Percentiles rank a stretch among this genome's conserved stretches.
Evolutionary conservation across 2,797 vertebrate species (phyloP).

Genomic region (Manis crassicaudata): DNA sequence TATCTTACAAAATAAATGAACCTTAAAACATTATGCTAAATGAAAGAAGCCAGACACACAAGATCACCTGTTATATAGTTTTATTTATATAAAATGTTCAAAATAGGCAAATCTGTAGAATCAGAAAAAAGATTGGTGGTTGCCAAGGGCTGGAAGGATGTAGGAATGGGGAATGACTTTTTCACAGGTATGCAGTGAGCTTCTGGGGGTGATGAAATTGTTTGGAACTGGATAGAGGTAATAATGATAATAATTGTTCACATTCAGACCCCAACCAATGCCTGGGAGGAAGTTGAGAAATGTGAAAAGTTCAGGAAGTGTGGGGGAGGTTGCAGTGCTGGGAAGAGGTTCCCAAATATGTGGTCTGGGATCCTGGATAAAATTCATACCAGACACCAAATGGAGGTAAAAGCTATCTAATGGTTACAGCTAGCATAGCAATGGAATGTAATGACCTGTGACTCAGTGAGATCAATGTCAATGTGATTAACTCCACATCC

Average conservation of each 20-base stretch:
- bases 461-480: neutral
- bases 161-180: neutral
- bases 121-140: neutral
- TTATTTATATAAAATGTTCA: neutral
- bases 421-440: neutral
- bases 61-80: neutral
- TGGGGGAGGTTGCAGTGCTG: neutral
- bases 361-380: neutral
- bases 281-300: neutral
- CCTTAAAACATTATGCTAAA: neutral
- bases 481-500: neutral
- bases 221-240: neutral
- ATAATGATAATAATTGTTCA: neutral
- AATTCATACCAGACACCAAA: conserved; percentile 9
- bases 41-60: neutral
- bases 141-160: neutral
- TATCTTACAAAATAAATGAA: neutral
- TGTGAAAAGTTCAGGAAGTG: neutral
- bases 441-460: neutral
- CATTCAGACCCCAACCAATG: neutral
- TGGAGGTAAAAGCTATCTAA: neutral
- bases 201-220: neutral
- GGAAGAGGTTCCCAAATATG: neutral
- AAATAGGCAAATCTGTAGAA: neutral
- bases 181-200: neutral